phyloP scores from a whole-genome alignment of 2,113 vertebrate species.

The Rallus limicola region DNA sequence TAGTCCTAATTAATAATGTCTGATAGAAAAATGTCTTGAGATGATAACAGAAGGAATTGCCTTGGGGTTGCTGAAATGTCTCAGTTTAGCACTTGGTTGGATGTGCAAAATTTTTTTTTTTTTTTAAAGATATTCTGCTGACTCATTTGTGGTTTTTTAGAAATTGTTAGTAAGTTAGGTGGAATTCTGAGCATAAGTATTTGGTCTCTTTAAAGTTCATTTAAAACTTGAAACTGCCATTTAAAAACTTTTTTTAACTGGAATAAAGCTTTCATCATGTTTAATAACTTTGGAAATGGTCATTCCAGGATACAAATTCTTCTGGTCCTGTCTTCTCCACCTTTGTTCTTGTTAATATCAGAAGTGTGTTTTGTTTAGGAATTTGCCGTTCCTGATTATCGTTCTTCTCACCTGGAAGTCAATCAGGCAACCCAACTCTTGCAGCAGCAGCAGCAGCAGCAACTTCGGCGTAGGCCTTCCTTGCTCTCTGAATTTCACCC shows the following conservation, averaged over 20 bases:
- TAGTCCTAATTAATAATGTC: not conserved
- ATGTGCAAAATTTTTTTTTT: not conserved
- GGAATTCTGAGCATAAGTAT: not conserved
- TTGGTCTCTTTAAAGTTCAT: not conserved
- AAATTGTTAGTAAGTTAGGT: not conserved
- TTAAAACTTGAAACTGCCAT: not conserved
- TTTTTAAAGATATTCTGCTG: not conserved
- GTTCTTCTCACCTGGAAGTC: slow-evolving; percentile 87
- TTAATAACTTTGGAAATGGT: not conserved
- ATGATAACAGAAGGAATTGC: not conserved
- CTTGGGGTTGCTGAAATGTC: not conserved
- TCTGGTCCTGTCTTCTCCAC: not conserved
- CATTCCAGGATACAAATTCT: rapidly evolving
- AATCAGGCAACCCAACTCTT: slow-evolving; percentile 80
- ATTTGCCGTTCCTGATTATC: slow-evolving; percentile 92
- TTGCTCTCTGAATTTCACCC: slow-evolving; percentile 97
- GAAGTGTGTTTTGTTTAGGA: slow-evolving; percentile 78
- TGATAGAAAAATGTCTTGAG: not conserved
- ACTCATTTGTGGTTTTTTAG: not conserved
- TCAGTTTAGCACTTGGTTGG: not conserved
- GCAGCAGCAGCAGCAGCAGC: slow-evolving; percentile 84
- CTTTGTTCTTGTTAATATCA: not conserved
- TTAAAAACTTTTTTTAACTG: not conserved
- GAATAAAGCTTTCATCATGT: not conserved
- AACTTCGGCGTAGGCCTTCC: slow-evolving; percentile 90